Evolutionary conservation across 2,797 vertebrate genomes (phyloP), one percentile per base, ranked within the genome.

Genomic region (Lepilemur septentrionalis): DNA sequence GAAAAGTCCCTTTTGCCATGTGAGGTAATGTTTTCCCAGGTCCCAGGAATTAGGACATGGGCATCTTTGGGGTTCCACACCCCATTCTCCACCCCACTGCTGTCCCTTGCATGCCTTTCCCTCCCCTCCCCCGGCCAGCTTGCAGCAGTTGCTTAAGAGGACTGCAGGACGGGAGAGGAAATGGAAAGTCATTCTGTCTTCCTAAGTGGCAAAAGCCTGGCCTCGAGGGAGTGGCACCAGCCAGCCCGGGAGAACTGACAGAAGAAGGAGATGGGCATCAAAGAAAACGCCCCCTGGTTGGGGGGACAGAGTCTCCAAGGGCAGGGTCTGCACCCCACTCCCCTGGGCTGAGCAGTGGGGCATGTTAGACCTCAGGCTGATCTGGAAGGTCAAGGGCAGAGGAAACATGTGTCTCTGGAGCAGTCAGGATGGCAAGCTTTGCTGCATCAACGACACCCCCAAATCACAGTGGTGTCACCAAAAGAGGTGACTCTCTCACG

Each of bases 311-410:
- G 63, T 52, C 43, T n/a, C 81, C 9, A 25, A 72, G 69, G 41
- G 55, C 18, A 48, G 4, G 46, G 30, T 35, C 28, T 65, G 14
- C 6, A 0, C 15, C 30, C 14, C 0, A 8, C 9, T 4, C 14
- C 72, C 25, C 22, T 38, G 46, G 69, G 32, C 52, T 78, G 38
- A 92, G 35, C 18, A 17, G 5, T 5, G 69, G 32, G 12, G 4
- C 25, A 14, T n/a, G 15, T 41, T 46, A 38, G 91, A 91, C 14
- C 3, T 17, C 63, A 32, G 9, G n/a, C 10, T 88, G 55, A 14
- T 50, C 32, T 52, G 73, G 89, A 89, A 69, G 65, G 35, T 85
- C 46, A 76, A 76, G 67, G 59, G 72, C 28, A 32, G 48, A 88
- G 72, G 41, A 67, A n/a, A 57, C 2, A 2, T 10, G 12, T 43